phyloP scores from a whole-genome alignment of 2,888 invertebrate species.

The Cecidostiba fungosa region DNA sequence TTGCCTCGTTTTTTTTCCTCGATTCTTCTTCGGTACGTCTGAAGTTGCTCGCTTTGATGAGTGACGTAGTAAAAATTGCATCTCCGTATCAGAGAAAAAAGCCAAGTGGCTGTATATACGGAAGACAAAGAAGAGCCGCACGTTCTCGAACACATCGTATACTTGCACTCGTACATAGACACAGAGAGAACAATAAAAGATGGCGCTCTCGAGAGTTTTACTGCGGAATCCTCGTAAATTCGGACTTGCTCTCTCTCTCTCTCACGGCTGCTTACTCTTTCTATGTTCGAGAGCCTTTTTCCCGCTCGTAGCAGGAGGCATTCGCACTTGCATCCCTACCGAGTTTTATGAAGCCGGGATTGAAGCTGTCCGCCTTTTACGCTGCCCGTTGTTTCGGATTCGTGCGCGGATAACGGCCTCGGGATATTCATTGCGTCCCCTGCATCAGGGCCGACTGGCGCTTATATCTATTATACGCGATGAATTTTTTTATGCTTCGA shows the following conservation, averaged over 20 bases:
- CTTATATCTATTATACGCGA: background rate
- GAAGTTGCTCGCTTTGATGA: too few relatives aligned
- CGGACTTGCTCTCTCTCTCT: constrained; percentile 59
- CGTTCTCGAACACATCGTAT: background rate
- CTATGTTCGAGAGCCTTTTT: constrained; percentile 31
- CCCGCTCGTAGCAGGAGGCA: background rate
- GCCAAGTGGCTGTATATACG: too few relatives aligned
- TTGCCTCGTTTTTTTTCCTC: background rate
- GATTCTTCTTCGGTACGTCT: background rate
- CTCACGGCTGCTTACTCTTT: constrained; percentile 57
- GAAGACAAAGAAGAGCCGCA: background rate
- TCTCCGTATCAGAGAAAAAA: too few relatives aligned
- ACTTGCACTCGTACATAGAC: background rate
- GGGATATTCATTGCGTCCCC: constrained; percentile 18
- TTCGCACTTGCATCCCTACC: background rate
- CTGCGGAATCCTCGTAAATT: constrained; percentile 71
- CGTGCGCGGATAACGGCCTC: background rate
- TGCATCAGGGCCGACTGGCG: background rate
- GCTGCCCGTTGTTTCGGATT: constrained; percentile 3
- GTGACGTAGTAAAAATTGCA: too few relatives aligned
- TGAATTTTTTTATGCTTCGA: too few relatives aligned
- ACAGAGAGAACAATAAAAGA: constrained; percentile 66
- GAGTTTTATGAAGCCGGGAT: constrained; percentile 17
- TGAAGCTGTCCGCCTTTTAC: constrained; percentile 35
- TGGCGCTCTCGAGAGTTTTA: constrained; percentile 67